Evolutionary conservation across 1,140 invertebrate species (phyloP), one percentile per base, ranked within the genome.

Genomic region (Pogonomyrmex californicus): DNA sequence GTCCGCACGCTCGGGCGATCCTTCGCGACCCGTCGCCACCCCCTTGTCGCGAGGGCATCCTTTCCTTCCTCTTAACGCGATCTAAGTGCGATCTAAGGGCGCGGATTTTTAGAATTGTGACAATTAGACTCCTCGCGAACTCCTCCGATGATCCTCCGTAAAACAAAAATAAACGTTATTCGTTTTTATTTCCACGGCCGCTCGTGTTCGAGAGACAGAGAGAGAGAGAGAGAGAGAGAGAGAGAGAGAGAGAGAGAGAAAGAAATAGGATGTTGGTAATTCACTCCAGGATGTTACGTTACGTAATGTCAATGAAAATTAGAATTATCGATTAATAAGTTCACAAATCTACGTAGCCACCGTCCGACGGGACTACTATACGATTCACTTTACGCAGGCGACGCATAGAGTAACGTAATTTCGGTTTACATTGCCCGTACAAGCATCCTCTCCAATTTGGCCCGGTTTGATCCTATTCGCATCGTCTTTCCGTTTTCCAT

Each of bases 301-400:
- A 23, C 1, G 23, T 23, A 54, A 54, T 54, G 56, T 56, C 36
- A 33, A 41, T 49, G 36, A 10, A 2, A 56, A 56, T 73, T 73
- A 23, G n/a, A 30, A 73, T 41, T 75, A 58, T 75, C 54, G 36
- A 75, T 75, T 75, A 58, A 75, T 75, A 75, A 23, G 36, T 10
- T 58, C 36, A 7, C 12, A 75, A 75, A 75, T 75, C 54, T 3
- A 36, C 6, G 10, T 17, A 56, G 71, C 71, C 51, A 75, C 36
- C 38, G 71, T 58, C 36, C 41, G 47, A 70, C 12, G 14, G 12
- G n/a, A 41, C n/a, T 75, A 30, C 33, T 73, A 41, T n/a, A 36
- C 17, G 51, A 73, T 75, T 75, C 33, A 54, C 33, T 54, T 71
- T 75, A 58, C 58, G 23, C 23, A 41, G 71, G 54, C n/a, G 54